Evolutionary conservation across 92 coral and sea anemone genomes (phyloP).

Genomic region (Hydrozoanthus gracilis): DNA sequence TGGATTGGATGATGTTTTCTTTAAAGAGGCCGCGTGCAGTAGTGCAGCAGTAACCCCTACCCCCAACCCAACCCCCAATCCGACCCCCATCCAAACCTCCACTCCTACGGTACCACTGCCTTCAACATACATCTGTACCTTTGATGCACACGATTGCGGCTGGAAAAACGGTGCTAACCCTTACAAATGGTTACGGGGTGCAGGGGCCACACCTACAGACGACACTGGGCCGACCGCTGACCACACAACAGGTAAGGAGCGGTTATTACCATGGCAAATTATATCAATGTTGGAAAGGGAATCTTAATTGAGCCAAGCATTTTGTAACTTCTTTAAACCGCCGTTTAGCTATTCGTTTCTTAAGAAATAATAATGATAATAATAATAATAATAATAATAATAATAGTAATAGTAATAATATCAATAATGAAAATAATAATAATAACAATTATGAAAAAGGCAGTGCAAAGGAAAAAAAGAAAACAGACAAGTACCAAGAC

Average conservation of each 20-base stretch:
- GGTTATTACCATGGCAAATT: background rate
- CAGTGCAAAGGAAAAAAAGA: too few species aligned
- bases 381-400: too few species aligned
- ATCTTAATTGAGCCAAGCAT: too few species aligned
- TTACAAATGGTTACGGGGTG: conserved; percentile 61
- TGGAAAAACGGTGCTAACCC: conserved; percentile 2
- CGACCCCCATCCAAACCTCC: too few species aligned
- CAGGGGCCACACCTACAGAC: conserved; percentile 57
- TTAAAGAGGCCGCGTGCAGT: conserved; percentile 20
- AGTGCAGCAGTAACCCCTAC: background rate
- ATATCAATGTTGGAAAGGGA: background rate
- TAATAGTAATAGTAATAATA: too few species aligned
- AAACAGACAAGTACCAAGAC: too few species aligned
- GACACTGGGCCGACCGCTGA: conserved; percentile 76
- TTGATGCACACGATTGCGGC: conserved; percentile 31
- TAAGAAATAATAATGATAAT: too few species aligned
- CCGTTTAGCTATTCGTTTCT: too few species aligned
- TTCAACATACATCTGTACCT: background rate
- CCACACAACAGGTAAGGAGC: conserved; percentile 66
- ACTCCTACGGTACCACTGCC: background rate
- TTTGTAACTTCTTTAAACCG: too few species aligned
- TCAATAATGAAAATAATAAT: too few species aligned
- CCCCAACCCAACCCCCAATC: too few species aligned
- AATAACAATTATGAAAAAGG: too few species aligned
- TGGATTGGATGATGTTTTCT: conserved; percentile 59